Base-by-base conservation (phyloP, 1,140 invertebrate genomes). In the Chionoecetes opilio region DNA sequence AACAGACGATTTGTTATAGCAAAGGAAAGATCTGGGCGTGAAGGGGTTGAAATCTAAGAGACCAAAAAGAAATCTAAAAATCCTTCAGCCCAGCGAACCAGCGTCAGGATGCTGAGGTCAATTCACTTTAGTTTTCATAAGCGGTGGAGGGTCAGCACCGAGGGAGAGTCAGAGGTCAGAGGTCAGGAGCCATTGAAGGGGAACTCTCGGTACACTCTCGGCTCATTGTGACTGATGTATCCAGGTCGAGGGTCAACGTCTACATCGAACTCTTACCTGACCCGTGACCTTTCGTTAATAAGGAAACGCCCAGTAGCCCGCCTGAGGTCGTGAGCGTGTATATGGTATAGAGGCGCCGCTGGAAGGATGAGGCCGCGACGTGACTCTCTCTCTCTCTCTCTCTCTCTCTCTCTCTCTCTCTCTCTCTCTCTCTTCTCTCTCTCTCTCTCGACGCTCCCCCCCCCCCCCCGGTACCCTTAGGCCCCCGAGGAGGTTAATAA, bases 211-310 rank as follows among this genome's bases (percentile, higher is more conserved):
- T 75, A n/a, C n/a, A n/a, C 21, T 75, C n/a, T 75, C n/a, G 63
- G 21, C 11, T 75, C n/a, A 75, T 75, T 21, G 21, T 75, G 63
- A 75, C 63, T 75, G 63, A 6, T 75, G 63, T 75, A 91, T 75
- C 35, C 89, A 91, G 89, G 89, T 91, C 89, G 31, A 21, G 29
- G 89, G 89, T 91, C 89, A 91, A 26, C 31, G 35, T 91, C 41
- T 34, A 34, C 46, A 53, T 35, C 75, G 46, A 91, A 91, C 89
- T 91, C 89, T 91, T 53, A 91, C 89, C 75, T 8, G 34, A 53
- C 26, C 32, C 38, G 89, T 75, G 89, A 91, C 89, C 89, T 75
- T 75, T 91, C 5, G 46, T 21, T 88, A 37, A 88, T 88, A 75
- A 91, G 46, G 75, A 91, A 53, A 63, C n/a, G 88, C 88, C 34